Evolutionary conservation across 2,888 invertebrate genomes (phyloP).

Genomic region (Aelia acuminata): DNA sequence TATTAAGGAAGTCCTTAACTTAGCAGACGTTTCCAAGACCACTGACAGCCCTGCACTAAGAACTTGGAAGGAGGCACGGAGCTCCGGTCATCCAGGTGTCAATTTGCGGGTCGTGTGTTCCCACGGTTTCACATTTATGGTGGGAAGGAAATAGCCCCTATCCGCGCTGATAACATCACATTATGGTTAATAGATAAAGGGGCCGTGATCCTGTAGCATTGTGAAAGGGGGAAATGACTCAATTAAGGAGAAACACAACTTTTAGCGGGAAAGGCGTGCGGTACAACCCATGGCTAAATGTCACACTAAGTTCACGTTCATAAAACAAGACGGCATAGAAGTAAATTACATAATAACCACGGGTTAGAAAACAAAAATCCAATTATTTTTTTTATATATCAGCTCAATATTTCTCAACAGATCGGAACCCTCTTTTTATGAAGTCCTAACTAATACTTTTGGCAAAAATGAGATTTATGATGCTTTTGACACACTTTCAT

Average conservation of each 20-base stretch:
- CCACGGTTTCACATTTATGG: constrained; percentile 48
- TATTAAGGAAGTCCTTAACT: not conserved
- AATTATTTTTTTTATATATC: too few relatives aligned
- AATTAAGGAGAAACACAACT: constrained; percentile 16
- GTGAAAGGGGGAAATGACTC: constrained; percentile 24
- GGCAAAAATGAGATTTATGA: too few relatives aligned
- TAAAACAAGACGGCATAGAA: not conserved
- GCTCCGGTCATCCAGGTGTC: constrained; percentile 30
- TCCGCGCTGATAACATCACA: constrained; percentile 17
- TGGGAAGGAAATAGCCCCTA: constrained; percentile 11
- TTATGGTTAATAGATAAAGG: constrained; percentile 27
- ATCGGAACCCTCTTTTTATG: too few relatives aligned
- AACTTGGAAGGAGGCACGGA: not conserved
- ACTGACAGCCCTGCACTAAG: not conserved
- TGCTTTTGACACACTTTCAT: too few relatives aligned
- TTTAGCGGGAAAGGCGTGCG: constrained; percentile 3
- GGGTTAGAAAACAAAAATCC: too few relatives aligned
- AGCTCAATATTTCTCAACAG: too few relatives aligned
- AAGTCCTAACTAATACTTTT: too few relatives aligned
- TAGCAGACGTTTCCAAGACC: not conserved
- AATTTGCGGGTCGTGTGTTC: constrained; percentile 47
- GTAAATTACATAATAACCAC: not conserved
- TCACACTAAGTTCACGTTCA: not conserved
- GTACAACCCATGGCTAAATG: not conserved
- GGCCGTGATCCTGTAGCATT: constrained; percentile 13